A percentile compares a stretch with the other conserved stretches of the same genome.
phyloP scores from a whole-genome alignment of 1,140 invertebrate genomes.

The Cylas formicarius region DNA sequence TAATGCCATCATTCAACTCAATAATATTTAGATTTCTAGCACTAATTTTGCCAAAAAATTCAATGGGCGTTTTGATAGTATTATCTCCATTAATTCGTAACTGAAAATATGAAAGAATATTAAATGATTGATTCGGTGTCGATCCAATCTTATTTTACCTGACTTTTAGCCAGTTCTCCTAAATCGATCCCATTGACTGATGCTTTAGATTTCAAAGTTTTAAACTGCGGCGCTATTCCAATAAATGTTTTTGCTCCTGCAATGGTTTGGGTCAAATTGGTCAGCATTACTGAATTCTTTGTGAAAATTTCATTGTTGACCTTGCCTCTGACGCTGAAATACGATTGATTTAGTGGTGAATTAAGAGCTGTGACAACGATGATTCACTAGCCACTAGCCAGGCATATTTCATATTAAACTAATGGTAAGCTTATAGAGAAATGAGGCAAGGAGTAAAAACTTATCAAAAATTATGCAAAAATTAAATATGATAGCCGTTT shows the following conservation, averaged over 20 bases:
- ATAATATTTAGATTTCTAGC: constrained; percentile 30
- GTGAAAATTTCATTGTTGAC: constrained; percentile 29
- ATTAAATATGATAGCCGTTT: no score
- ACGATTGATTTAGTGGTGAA: no score
- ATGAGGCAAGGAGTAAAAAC: no score
- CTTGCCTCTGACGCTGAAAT: constrained; percentile 23
- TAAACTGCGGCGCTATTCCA: constrained; percentile 18
- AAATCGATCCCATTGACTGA: constrained; percentile 32
- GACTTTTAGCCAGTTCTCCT: constrained; percentile 25
- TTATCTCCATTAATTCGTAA: constrained; percentile 26
- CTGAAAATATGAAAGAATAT: constrained; percentile 23
- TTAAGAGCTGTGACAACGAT: no score
- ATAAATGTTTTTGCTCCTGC: constrained; percentile 30
- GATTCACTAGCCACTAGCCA: no score
- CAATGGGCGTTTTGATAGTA: constrained; percentile 22
- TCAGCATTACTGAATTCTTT: constrained; percentile 30
- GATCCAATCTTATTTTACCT: constrained; percentile 17
- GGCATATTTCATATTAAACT: no score
- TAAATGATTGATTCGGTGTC: constrained; percentile 1
- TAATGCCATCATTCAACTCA: constrained; percentile 26
- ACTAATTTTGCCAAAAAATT: constrained; percentile 28
- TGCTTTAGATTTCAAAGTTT: constrained; percentile 30
- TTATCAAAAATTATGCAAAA: no score
- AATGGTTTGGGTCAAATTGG: constrained; percentile 28
- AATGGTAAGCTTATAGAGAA: no score